Base-by-base conservation (phyloP, 2,888 invertebrate genomes). In the Orthonevra nobilis region DNA sequence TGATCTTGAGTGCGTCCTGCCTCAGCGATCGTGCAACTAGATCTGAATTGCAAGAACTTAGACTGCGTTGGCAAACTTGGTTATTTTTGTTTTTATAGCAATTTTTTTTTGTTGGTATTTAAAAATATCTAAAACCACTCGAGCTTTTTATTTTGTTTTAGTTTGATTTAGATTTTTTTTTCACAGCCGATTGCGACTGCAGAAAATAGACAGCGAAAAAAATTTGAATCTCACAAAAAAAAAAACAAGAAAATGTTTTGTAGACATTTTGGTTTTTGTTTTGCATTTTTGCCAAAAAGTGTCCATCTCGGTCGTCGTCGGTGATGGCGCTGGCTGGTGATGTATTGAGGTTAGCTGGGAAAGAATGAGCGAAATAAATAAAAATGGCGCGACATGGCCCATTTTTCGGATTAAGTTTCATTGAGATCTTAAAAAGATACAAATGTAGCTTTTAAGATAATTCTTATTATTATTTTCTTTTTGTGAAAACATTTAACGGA, bases 381-480 rank as follows among this genome's bases (percentile, higher is more conserved):
- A 17, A 40, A 34, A n/a, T 77, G 36, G 58, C n/a, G 60, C 72
- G 77, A 66, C 72, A 77, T 60, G 58, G 64, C 38, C 77, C 77
- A 77, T 70, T 77, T 74, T 50, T 44, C 64, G 64, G 58, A 77
- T 72, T 77, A 30, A 32, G 40, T 77, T 72, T 72, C 77, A 77
- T 72, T 58, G 72, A 70, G 52, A 42, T 50, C 26, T 58, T 73
- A 9, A 40, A 48, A 38, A 63, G 42, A 64, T 40, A 63, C 68
- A 52, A 68, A 54, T 46, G 46, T 75, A 61, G 61, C 52, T 68
- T 61, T 58, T 32, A 20, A 61, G 42, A 63, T 54, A 61, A 75
- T 61, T 74, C 52, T 19, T 56, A 17, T 7, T 15, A n/a, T 63
- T 48, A 19, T 20, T 34, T 44, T 44, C 56, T 30, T 32, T 36